A percentile compares a stretch with the other conserved stretches of the same genome.
Conservation (phyloP, 2,797 vertebrate species). For the Trematomus bernacchii region DNA sequence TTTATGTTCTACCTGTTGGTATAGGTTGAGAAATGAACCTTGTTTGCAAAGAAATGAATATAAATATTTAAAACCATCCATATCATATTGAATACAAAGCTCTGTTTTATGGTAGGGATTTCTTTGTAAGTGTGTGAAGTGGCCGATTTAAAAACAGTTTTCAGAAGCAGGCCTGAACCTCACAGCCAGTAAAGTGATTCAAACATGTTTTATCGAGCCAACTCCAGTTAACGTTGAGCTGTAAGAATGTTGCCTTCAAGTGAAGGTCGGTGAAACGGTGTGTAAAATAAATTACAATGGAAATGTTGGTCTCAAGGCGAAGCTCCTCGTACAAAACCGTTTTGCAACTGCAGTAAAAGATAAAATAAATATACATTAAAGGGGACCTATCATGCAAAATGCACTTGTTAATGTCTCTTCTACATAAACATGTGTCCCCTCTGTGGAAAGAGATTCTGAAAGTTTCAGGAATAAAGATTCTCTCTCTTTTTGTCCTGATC, state of each 20-base stretch:
- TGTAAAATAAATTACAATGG: slow-evolving; percentile 39
- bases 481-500: no score
- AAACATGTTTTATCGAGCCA: slow-evolving; percentile 24
- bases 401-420: no score
- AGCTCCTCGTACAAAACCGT: slow-evolving; percentile 13
- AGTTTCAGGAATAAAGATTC: no score
- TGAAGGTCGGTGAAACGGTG: slow-evolving; percentile 37
- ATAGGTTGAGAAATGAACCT: not conserved
- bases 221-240: slow-evolving; percentile 9
- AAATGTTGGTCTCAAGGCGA: slow-evolving; percentile 54
- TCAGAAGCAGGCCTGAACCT: not conserved
- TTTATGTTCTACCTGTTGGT: no score
- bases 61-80: not conserved
- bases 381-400: no score
- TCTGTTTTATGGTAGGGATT: no score
- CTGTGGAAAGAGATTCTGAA: no score
- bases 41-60: not conserved
- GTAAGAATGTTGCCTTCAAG: slow-evolving; percentile 19
- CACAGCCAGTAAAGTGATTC: slow-evolving; percentile 3
- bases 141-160: not conserved
- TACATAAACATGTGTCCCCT: no score
- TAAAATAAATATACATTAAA: no score
- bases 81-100: no score
- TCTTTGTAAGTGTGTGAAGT: no score
- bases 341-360: slow-evolving; percentile 50